Evolutionary conservation across 2,113 vertebrate genomes (phyloP).

Genomic region (Poeciliopsis turrubarensis): DNA sequence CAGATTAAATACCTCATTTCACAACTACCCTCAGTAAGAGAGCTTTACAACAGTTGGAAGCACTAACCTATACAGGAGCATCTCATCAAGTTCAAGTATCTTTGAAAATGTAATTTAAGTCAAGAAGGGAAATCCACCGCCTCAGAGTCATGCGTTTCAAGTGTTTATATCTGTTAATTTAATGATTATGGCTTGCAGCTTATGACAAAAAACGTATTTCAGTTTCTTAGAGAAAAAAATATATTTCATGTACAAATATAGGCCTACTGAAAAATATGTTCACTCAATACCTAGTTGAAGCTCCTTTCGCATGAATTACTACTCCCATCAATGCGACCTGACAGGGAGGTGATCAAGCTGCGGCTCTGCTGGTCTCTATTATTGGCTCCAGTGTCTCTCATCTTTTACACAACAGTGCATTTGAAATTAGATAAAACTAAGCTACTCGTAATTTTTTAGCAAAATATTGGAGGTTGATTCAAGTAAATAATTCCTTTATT

Average conservation of each 20-base stretch:
- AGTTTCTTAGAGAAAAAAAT: background rate
- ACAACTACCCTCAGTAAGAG: slow-evolving; percentile 21
- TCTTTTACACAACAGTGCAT: too few relatives aligned
- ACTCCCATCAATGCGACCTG: background rate
- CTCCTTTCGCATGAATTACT: background rate
- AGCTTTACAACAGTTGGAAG: slow-evolving; percentile 12
- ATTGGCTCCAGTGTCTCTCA: too few relatives aligned
- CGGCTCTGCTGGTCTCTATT: too few relatives aligned
- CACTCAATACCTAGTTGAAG: background rate
- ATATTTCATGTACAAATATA: too few relatives aligned
- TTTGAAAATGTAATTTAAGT: background rate
- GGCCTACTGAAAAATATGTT: too few relatives aligned
- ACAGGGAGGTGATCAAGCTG: too few relatives aligned
- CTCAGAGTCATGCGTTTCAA: background rate
- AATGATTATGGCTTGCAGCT: background rate
- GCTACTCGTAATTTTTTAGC: too few relatives aligned
- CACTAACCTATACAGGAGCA: background rate
- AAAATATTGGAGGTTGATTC: too few relatives aligned
- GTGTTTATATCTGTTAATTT: background rate
- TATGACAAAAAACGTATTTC: background rate
- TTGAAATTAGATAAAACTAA: too few relatives aligned
- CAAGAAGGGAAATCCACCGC: background rate
- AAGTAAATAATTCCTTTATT: too few relatives aligned
- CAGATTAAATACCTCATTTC: slow-evolving; percentile 55
- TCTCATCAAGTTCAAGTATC: background rate